Conservation (phyloP, 2,113 vertebrate species). For the Oryzias javanicus region DNA sequence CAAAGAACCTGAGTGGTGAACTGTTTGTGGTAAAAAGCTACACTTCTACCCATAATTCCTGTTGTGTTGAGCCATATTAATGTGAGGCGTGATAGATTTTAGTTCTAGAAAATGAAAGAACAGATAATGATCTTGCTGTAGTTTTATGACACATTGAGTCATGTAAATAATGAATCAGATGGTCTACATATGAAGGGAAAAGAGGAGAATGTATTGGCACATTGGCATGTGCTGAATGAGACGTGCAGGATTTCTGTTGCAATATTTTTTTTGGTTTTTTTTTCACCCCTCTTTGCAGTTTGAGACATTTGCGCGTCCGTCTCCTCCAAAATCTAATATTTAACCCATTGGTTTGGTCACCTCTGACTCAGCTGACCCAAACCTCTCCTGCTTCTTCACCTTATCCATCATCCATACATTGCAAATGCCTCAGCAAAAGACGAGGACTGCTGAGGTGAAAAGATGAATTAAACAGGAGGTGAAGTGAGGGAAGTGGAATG, state of each 20-base stretch:
- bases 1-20: too few relatives aligned
- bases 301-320: too few relatives aligned
- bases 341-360: conserved; percentile 58
- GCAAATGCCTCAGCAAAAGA: conserved; percentile 36
- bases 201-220: conserved; percentile 37
- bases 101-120: conserved; percentile 54
- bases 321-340: conserved; percentile 48
- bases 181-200: conserved; percentile 46
- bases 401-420: conserved; percentile 63
- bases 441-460: conserved; percentile 36
- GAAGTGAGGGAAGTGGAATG: conserved; percentile 52
- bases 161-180: conserved; percentile 78
- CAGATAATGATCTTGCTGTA: conserved; percentile 67
- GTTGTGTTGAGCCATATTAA: too few relatives aligned
- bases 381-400: conserved; percentile 39
- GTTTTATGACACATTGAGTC: conserved; percentile 76
- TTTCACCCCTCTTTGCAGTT: too few relatives aligned
- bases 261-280: too few relatives aligned
- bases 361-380: conserved; percentile 54
- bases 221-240: conserved; percentile 3
- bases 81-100: conserved; percentile 40
- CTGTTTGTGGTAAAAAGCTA: too few relatives aligned
- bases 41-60: too few relatives aligned
- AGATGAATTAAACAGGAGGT: conserved; percentile 73
- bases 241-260: background rate